phyloP scores from a whole-genome alignment of 2,113 vertebrate genomes.

The Tragelaphus buxtoni region DNA sequence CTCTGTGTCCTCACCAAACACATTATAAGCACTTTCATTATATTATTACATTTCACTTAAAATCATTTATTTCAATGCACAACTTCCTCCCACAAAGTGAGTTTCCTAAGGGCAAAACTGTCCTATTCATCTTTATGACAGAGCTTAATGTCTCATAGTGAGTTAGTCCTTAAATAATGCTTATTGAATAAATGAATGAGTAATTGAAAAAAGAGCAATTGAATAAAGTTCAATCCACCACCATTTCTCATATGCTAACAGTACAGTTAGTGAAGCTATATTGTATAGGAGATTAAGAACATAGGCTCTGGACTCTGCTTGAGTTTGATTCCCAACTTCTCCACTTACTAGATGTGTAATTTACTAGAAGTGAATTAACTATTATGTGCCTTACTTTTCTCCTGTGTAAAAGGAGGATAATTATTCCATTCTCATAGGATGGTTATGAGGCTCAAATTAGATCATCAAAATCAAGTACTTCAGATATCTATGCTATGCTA shows the following conservation, averaged over 20 bases:
- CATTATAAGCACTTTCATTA: not conserved
- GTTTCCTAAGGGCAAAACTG: not conserved
- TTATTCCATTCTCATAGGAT: not conserved
- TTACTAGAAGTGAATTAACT: not conserved
- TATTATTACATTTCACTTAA: not conserved
- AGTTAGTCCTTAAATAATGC: not conserved
- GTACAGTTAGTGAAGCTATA: not conserved
- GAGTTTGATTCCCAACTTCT: not conserved
- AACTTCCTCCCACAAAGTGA: not conserved
- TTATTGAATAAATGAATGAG: not conserved
- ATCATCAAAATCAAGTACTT: not conserved
- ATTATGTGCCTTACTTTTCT: not conserved
- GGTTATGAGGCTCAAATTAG: not conserved
- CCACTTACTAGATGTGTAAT: not conserved
- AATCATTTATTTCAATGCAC: not conserved
- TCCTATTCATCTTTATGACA: not conserved
- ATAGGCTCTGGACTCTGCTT: not conserved
- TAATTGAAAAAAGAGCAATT: not conserved
- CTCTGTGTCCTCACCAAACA: not conserved
- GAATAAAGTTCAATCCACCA: not conserved
- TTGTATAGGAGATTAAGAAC: not conserved
- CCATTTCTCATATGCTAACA: not conserved
- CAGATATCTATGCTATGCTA: not conserved
- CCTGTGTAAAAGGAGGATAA: not conserved
- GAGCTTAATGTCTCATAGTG: not conserved